Evolutionary conservation across 2,113 vertebrate species (phyloP), one percentile per base, ranked within the genome.

Genomic region (Cisticola juncidis): DNA sequence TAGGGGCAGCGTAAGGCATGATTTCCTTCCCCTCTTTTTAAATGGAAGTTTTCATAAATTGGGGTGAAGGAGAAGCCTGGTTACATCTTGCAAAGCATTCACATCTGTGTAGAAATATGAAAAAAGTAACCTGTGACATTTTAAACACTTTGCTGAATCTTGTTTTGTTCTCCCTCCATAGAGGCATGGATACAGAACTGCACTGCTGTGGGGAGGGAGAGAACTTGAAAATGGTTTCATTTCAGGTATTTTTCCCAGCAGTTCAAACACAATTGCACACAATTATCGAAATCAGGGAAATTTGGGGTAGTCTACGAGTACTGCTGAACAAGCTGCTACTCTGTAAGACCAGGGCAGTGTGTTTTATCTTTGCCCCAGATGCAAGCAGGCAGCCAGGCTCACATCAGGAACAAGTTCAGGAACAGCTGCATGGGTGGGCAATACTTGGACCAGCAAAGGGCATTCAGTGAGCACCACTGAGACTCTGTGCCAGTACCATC

Each of bases 31-130:
- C 69, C 42, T 97, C 64, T 70, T 89, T 98, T 97, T 96, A 97
- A 98, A 98, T 97, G 96, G 95, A 97, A 97, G 97, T 97, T 97
- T 98, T 97, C 94, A 96, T 95, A 97, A 97, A 97, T 97, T 95
- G 89, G 77, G 86, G 86, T 90, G 85, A 94, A 90, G 81, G 77
- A 96, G 94, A 97, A 96, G 90, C 77, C 93, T 92, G 94, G 96
- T 96, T 98, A 97, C 97, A 68, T 47, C 91, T 98, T 97, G 97
- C 94, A 96, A 96, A 97, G 97, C 69, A 40, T 90, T 94, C 96
- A 90, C 96, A 97, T 82, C 96, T 97, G 85, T 95, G 97, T 96
- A 94, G 97, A 97, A 97, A 96, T 97, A 95, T 64, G 93, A 93
- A 92, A 95, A 97, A 98, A 97, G 91, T 94, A 97, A 94, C 95